Percentiles rank a stretch among this genome's conserved stretches.
These are phyloP conservation scores for Rhagologus leucostigma DNA, from an alignment of 2,113 vertebrate species.

Conservation along the genomic window DNA sequence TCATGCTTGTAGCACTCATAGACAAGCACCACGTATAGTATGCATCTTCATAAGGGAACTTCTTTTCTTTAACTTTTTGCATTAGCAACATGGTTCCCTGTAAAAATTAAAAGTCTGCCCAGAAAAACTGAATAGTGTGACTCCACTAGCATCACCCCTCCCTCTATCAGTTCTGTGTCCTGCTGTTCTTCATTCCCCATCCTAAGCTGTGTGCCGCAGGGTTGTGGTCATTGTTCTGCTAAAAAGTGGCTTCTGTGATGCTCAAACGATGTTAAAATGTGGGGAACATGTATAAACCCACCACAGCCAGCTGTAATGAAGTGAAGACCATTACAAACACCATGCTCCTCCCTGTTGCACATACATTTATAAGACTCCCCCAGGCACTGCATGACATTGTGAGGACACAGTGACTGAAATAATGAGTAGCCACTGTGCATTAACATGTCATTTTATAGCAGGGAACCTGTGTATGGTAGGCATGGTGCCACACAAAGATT, in stretches of 20 bases:
- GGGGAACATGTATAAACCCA: background rate
- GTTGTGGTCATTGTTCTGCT: background rate
- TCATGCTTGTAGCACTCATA: background rate
- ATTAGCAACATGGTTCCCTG: background rate
- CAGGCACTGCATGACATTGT: conserved; percentile 28
- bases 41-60: background rate
- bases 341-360: background rate
- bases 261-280: background rate
- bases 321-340: background rate
- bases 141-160: background rate
- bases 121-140: background rate
- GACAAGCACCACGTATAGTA: background rate
- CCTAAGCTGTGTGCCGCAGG: background rate
- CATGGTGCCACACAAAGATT: conserved; percentile 16
- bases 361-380: background rate
- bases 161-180: background rate
- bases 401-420: conserved; percentile 18
- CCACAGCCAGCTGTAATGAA: background rate
- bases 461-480: background rate
- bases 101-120: background rate
- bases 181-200: background rate
- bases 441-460: background rate
- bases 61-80: background rate
- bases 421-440: background rate
- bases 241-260: background rate